A percentile compares a stretch with the other conserved stretches of the same genome.
phyloP scores from a whole-genome alignment of 64 coral and sea anemone genomes.

The Pocillopora verrucosa region DNA sequence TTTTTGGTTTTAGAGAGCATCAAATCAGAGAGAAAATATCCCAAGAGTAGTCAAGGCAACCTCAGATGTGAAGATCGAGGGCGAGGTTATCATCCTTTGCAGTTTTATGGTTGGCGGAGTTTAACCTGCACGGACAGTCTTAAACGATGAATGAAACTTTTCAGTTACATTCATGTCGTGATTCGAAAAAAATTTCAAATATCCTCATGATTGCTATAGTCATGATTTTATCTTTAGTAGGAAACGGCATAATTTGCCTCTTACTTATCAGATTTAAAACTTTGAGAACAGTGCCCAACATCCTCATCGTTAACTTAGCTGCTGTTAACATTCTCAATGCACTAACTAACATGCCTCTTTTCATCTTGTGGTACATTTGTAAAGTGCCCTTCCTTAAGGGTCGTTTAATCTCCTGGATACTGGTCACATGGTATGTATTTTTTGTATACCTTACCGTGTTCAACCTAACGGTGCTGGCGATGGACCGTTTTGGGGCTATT shows the following conservation, averaged over 20 bases:
- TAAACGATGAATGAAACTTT: neutral
- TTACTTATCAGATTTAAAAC: constrained; percentile 50
- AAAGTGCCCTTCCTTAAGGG: constrained; percentile 39
- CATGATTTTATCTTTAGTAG: constrained; percentile 34
- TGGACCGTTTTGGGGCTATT: constrained; percentile 78
- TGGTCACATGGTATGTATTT: constrained; percentile 50
- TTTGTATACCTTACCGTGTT: constrained; percentile 66
- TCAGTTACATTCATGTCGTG: neutral
- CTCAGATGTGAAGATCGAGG: no score
- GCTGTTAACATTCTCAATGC: constrained; percentile 62
- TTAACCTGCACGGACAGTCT: no score
- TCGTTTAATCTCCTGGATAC: constrained; percentile 35
- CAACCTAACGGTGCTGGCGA: constrained; percentile 54
- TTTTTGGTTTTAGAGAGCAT: no score
- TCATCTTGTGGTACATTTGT: constrained; percentile 72
- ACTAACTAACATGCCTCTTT: constrained; percentile 52
- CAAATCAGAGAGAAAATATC: no score
- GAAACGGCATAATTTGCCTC: constrained; percentile 45
- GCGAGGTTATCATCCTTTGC: no score
- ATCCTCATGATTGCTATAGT: constrained; percentile 29
- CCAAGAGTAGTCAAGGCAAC: no score
- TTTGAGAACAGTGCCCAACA: constrained; percentile 65
- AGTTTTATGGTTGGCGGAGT: no score
- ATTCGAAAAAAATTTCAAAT: neutral
- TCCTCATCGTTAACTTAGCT: constrained; percentile 64